phyloP scores from a whole-genome alignment of 1,140 invertebrate species.

The Lordiphosa clarofinis region DNA sequence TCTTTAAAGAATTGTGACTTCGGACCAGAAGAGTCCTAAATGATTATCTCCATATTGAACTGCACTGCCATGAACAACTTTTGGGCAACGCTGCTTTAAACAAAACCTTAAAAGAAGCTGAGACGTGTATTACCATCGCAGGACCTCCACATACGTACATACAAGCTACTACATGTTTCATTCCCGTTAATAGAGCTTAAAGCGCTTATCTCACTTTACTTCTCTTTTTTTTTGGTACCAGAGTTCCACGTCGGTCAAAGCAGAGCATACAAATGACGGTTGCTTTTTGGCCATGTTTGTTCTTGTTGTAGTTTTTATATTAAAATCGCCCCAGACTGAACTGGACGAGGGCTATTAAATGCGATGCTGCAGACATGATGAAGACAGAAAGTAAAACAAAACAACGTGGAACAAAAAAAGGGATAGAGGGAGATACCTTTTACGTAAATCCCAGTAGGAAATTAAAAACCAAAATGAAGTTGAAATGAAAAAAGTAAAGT shows the following conservation, averaged over 20 bases:
- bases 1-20: too few species aligned
- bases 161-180: conserved; percentile 5
- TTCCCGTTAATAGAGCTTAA: conserved; percentile 61
- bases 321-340: conserved; percentile 68
- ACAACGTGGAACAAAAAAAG: conserved; percentile 12
- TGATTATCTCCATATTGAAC: too few species aligned
- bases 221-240: conserved; percentile 11
- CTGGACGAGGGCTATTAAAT: conserved; percentile 66
- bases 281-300: conserved; percentile 40
- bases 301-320: conserved; percentile 70
- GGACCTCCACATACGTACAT: conserved; percentile 2
- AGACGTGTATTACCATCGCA: background rate
- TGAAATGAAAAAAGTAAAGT: conserved; percentile 31
- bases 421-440: conserved; percentile 47
- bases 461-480: conserved; percentile 77
- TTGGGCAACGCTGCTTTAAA: too few species aligned
- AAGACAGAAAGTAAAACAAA: conserved; percentile 5
- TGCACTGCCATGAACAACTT: too few species aligned
- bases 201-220: conserved; percentile 64
- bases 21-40: too few species aligned
- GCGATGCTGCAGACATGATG: conserved; percentile 50
- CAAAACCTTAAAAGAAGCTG: background rate
- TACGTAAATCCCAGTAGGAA: conserved; percentile 72
- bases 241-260: conserved; percentile 5
- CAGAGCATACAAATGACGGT: conserved; percentile 51